Percentiles rank a stretch among this genome's conserved stretches.
These are phyloP conservation scores for Caenorhabditis doughertyi DNA, from an alignment of 2,888 invertebrate species.

Conservation along the genomic window DNA sequence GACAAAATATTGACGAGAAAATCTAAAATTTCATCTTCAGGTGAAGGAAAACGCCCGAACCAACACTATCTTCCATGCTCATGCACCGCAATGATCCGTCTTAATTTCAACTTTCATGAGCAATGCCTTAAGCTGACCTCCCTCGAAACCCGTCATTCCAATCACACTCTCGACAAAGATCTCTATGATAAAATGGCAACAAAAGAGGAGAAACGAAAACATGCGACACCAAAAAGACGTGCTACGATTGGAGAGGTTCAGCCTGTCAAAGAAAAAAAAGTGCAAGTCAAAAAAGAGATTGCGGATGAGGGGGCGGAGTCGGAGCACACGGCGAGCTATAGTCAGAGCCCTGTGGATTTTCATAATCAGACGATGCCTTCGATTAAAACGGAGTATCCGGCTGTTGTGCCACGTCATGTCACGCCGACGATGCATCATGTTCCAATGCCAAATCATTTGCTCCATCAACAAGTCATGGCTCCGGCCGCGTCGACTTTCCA, in stretches of 20 bases:
- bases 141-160: slow-evolving; percentile 62
- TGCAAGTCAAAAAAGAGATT: not conserved
- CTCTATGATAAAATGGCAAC: slow-evolving; percentile 44
- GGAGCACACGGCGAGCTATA: not conserved
- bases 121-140: slow-evolving; percentile 68
- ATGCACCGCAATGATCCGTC: slow-evolving; percentile 80
- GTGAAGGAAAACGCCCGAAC: slow-evolving; percentile 79
- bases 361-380: not conserved
- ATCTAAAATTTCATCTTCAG: not conserved
- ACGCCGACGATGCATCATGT: too few species aligned
- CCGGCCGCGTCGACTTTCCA: not conserved
- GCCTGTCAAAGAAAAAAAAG: not conserved
- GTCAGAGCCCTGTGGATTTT: slow-evolving; percentile 11
- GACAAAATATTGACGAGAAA: too few species aligned
- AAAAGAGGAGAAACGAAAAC: slow-evolving; percentile 26
- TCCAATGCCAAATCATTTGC: too few species aligned
- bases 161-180: slow-evolving; percentile 58
- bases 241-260: not conserved
- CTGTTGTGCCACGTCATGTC: too few species aligned
- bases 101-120: slow-evolving; percentile 77
- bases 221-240: not conserved
- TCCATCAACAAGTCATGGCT: too few species aligned
- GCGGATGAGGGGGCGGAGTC: slow-evolving; percentile 7
- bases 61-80: slow-evolving; percentile 82
- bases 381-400: not conserved